Evolutionary conservation across 2,888 invertebrate genomes (phyloP).

Genomic region (Busseola fusca): DNA sequence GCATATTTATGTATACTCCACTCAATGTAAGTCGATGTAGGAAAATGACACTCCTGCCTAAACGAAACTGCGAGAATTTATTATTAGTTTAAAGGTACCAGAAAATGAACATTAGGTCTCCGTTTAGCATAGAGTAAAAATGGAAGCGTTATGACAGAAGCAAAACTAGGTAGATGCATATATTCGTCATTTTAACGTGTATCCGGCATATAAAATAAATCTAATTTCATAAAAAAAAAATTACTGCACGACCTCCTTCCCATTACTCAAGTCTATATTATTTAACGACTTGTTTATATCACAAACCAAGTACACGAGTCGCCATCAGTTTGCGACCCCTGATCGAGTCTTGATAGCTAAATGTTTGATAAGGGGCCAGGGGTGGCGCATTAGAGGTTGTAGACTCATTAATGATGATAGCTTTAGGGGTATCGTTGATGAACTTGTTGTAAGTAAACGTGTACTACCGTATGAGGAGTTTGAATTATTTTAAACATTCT

Average conservation of each 20-base stretch:
- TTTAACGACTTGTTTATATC: constrained; percentile 13
- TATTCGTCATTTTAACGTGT: constrained; percentile 14
- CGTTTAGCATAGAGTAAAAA: constrained; percentile 19
- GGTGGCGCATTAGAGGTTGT: constrained; percentile 36
- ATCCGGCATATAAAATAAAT: constrained; percentile 17
- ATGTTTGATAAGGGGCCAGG: constrained; percentile 38
- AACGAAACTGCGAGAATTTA: background rate
- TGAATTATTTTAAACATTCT: constrained; percentile 12
- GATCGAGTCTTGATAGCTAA: constrained; percentile 56
- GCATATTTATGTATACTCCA: background rate
- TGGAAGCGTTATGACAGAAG: constrained; percentile 10
- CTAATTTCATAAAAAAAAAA: background rate
- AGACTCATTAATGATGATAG: constrained; percentile 55
- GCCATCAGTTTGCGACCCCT: constrained; percentile 42
- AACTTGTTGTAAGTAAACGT: constrained; percentile 29
- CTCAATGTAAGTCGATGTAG: background rate
- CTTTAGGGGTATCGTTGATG: constrained; percentile 39
- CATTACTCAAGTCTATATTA: constrained; percentile 10
- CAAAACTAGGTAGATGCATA: constrained; percentile 1
- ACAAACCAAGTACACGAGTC: constrained; percentile 35
- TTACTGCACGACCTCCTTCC: background rate
- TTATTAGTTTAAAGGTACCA: background rate
- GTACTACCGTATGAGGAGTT: constrained; percentile 13
- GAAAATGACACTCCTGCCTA: background rate
- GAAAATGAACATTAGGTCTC: constrained; percentile 17